Base-by-base conservation (phyloP, 2,797 vertebrate species). In the Pseudochirops corinnae region DNA sequence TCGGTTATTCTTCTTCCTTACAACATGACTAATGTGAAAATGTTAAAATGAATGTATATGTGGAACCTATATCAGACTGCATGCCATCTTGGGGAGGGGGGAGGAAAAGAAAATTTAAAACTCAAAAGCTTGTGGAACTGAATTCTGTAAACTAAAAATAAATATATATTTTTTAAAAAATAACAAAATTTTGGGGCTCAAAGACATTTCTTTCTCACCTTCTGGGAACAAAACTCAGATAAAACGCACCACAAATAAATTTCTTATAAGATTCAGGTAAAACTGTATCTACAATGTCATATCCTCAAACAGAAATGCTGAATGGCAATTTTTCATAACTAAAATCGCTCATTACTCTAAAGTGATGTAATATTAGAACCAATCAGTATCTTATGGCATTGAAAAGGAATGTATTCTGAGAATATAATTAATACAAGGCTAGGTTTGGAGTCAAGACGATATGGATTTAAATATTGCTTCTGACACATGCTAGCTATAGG, bases 331-430 rank as follows among this genome's bases (percentile, higher is more conserved):
- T 55, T 91, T 57, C 91, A 94, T 74, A 92, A 82, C 21, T 55
- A 92, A 96, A 95, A 93, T 58, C 33, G n/a, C 26, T 24, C 53
- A 96, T 92, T 52, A 90, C 55, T 92, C 55, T 95, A 58, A 93
- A 55, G 16, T 91, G 39, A 82, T 46, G 21, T 39, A 39, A 39
- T 39, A 82, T 82, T 82, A 46, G 39, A 82, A 82, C 3, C 18
- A 82, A 26, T 46, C 74, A 82, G 74, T 24, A 46, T 46, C 18
- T 3, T 46, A 46, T 24, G 67, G 18, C n/a, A 82, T 24, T 82
- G 67, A 46, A 82, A 82, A 82, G 18, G 1, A 82, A 82, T 82
- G n/a, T 39, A 21, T 6, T 82, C 16, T 82, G n/a, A 31, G 53
- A 53, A 53, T 82, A 82, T 46, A 82, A 82, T 82, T 33, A 82